Evolutionary conservation across 1,140 invertebrate species (phyloP).

Genomic region (Neuroterus valhalla): DNA sequence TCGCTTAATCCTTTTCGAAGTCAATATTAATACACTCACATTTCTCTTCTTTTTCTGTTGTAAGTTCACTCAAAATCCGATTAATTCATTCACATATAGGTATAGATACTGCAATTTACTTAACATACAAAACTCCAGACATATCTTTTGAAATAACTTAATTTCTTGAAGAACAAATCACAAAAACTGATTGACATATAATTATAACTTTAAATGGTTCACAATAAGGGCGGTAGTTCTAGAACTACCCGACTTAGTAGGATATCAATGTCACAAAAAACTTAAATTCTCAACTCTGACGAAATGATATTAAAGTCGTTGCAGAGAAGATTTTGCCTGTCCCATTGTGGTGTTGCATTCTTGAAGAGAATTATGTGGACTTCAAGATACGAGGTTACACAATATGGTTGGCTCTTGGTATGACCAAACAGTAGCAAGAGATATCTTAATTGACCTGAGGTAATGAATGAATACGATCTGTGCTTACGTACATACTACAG

Average conservation of each 20-base stretch:
- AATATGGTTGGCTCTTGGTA: conserved; percentile 48
- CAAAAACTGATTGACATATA: too few species aligned
- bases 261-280: background rate
- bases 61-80: too few species aligned
- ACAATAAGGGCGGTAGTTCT: too few species aligned
- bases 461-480: conserved; percentile 53
- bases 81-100: too few species aligned
- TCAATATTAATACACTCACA: background rate
- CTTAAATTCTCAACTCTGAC: background rate
- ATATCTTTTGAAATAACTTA: too few species aligned
- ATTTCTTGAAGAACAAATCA: too few species aligned
- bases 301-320: background rate
- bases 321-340: background rate
- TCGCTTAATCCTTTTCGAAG: too few species aligned
- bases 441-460: conserved; percentile 62
- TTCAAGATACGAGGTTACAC: conserved; percentile 44
- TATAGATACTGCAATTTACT: too few species aligned
- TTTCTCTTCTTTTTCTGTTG: too few species aligned
- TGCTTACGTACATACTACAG: conserved; percentile 47
- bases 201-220: too few species aligned
- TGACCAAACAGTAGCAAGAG: conserved; percentile 56
- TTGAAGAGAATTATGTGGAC: background rate
- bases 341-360: background rate
- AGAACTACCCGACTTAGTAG: background rate
- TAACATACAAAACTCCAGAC: too few species aligned